These are phyloP conservation scores for Tragelaphus strepsiceros DNA, from an alignment of 2,113 vertebrate species.

Conservation along the genomic window DNA sequence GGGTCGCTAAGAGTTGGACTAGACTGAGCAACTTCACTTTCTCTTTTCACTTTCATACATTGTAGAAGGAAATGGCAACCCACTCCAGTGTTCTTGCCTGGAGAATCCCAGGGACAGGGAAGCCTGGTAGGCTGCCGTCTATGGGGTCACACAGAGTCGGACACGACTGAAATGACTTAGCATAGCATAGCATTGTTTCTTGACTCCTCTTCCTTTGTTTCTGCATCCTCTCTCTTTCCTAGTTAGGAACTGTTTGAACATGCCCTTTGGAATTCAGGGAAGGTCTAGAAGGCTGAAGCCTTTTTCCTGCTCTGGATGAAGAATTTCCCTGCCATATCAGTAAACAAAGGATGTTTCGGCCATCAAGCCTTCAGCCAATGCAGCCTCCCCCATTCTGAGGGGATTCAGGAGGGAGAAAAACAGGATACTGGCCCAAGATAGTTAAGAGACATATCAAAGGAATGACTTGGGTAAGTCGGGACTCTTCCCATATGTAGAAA, in stretches of 20 bases:
- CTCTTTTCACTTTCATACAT: no score
- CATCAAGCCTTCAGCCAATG: neutral
- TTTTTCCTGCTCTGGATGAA: neutral
- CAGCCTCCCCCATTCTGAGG: neutral
- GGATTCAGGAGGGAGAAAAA: neutral
- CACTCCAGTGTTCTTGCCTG: no score
- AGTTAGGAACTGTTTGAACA: neutral
- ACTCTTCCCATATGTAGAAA: neutral
- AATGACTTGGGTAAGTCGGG: neutral
- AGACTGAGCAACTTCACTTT: no score
- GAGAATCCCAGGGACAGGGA: no score
- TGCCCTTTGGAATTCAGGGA: neutral
- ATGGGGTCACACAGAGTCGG: no score
- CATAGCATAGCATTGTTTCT: neutral
- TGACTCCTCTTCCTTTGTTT: neutral
- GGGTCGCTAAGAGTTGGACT: no score
- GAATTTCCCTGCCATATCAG: neutral
- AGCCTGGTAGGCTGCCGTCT: no score
- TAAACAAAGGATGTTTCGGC: neutral
- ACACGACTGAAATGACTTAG: no score
- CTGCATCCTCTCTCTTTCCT: neutral
- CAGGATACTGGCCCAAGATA: neutral
- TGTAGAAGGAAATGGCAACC: no score
- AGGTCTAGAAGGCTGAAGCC: neutral
- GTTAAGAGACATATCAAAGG: neutral